phyloP scores from a whole-genome alignment of 1,140 invertebrate genomes.

The Temnothorax longispinosus region DNA sequence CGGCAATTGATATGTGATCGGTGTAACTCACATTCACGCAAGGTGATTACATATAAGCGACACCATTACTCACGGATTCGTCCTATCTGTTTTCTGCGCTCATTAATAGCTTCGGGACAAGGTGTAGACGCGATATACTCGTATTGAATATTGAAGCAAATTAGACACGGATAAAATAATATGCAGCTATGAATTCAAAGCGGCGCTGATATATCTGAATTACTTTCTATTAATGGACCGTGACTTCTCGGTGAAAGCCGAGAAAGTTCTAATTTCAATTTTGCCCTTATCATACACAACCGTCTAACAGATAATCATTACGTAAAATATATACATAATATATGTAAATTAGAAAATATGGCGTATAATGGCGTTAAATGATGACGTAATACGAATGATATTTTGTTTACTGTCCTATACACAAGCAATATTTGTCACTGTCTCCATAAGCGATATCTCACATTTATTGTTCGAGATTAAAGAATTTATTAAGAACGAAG shows the following conservation, averaged over 20 bases:
- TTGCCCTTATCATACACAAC: neutral
- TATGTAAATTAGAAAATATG: neutral
- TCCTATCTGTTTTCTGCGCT: conserved; percentile 40
- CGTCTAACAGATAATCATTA: conserved; percentile 27
- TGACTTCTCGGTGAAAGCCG: conserved; percentile 51
- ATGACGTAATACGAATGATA: conserved; percentile 14
- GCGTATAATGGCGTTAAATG: neutral
- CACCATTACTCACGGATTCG: conserved; percentile 25
- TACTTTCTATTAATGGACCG: conserved; percentile 44
- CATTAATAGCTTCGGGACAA: conserved; percentile 24
- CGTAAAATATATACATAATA: conserved; percentile 27
- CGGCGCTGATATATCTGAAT: conserved; percentile 14
- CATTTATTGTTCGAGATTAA: neutral
- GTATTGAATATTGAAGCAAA: conserved; percentile 3
- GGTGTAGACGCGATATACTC: neutral
- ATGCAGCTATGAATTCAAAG: neutral
- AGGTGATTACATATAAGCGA: conserved; percentile 61
- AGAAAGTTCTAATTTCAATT: conserved; percentile 36
- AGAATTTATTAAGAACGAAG: neutral
- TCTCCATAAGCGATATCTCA: neutral
- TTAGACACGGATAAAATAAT: conserved; percentile 26
- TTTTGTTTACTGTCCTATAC: conserved; percentile 10
- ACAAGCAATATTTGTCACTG: neutral
- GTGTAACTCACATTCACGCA: conserved; percentile 13
- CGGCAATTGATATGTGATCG: conserved; percentile 50